Evolutionary conservation across 2,797 vertebrate species (phyloP).

Genomic region (Sternotherus odoratus): DNA sequence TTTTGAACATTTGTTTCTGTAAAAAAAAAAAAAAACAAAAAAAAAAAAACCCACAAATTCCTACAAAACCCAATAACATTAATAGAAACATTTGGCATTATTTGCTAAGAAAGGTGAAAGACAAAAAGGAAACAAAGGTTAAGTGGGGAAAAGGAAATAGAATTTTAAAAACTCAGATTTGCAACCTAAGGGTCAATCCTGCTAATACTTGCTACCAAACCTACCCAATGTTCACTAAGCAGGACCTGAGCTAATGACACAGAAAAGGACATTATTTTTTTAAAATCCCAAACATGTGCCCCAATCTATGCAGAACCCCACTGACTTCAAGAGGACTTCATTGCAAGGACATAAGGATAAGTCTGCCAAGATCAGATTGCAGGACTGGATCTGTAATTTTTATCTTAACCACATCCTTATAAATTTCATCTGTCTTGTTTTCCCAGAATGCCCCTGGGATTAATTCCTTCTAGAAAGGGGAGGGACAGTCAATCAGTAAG

Average conservation of each 20-base stretch:
- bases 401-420: not conserved
- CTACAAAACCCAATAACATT: not conserved
- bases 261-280: not conserved
- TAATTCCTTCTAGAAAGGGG: not conserved
- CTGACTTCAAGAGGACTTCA: not conserved
- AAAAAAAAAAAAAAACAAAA: no score
- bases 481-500: not conserved
- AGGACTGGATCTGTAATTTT: rapidly evolving
- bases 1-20: not conserved
- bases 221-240: not conserved
- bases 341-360: rapidly evolving
- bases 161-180: not conserved
- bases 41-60: no score
- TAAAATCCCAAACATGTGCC: not conserved
- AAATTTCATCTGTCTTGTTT: not conserved
- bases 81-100: not conserved
- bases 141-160: not conserved
- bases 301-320: not conserved
- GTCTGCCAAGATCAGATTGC: not conserved
- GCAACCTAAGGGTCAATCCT: no score
- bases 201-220: not conserved
- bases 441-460: rapidly evolving
- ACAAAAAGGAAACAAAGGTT: not conserved
- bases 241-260: not conserved
- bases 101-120: not conserved